Conservation (phyloP, 2,888 invertebrate genomes). For the Drosophila tanythrix region DNA sequence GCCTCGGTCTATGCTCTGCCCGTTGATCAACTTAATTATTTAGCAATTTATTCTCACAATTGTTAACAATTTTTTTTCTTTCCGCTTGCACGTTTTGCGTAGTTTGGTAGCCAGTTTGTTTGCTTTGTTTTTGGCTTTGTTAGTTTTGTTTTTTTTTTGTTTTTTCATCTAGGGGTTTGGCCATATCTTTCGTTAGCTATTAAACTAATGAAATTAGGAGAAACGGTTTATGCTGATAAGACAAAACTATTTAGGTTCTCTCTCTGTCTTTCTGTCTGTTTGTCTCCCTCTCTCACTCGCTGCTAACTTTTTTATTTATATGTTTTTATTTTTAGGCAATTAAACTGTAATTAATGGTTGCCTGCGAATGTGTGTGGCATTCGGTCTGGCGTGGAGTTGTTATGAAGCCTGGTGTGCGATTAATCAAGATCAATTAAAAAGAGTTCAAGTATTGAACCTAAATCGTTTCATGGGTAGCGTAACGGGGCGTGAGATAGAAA, state of each 20-base stretch:
- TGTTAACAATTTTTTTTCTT: constrained; percentile 69
- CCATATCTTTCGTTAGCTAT: constrained; percentile 61
- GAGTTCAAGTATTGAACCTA: constrained; percentile 76
- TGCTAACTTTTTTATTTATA: constrained; percentile 37
- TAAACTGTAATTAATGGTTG: constrained; percentile 74
- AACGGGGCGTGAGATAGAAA: constrained; percentile 62
- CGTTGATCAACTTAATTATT: constrained; percentile 80
- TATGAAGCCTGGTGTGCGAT: constrained; percentile 67
- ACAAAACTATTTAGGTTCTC: constrained; percentile 73
- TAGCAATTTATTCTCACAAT: constrained; percentile 81
- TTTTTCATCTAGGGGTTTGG: constrained; percentile 47
- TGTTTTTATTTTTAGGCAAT: constrained; percentile 58
- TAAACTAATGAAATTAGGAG: constrained; percentile 78
- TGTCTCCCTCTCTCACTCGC: constrained; percentile 2
- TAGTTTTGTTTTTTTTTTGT: constrained; percentile 22
- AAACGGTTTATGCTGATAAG: constrained; percentile 76
- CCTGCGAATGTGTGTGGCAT: constrained; percentile 51
- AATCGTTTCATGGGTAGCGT: constrained; percentile 57
- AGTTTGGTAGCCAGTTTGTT: constrained; percentile 69
- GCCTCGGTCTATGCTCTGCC: constrained; percentile 38
- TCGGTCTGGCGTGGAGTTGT: constrained; percentile 40
- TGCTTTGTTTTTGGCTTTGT: constrained; percentile 46
- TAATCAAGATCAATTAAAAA: constrained; percentile 79
- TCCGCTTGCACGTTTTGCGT: constrained; percentile 73
- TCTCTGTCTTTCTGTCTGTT: background rate